Evolutionary conservation across 1,140 invertebrate species (phyloP), one percentile per base, ranked within the genome.

Genomic region (Formica selysi): DNA sequence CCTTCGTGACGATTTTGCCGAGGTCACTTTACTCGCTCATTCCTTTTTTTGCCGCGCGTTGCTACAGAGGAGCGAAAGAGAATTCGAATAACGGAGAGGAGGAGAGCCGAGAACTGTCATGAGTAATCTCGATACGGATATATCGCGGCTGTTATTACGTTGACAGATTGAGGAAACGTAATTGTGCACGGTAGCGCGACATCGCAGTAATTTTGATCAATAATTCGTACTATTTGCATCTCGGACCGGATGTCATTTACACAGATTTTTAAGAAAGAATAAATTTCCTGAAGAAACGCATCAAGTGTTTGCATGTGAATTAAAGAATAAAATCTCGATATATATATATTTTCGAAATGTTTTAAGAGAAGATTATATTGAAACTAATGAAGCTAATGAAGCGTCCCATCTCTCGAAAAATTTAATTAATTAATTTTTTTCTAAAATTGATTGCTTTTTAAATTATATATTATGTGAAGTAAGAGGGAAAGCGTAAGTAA

Each of bases 1-100:
- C 93, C 93, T 95, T 94, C 92, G 89, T 19, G 86, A 93, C 87
- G 88, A 92, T 93, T 93, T 93, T 83, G 89, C 78, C 93, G 92
- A 94, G 92, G 93, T 91, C 91, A 86, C 57, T 44, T 57, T 29
- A 54, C 57, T 59, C 32, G 44, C 22, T 74, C 38, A 36, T 79
- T 68, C 19, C 62, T 76, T 89, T 76, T 48, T 73, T 79, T 79
- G 6, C 8, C 36, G 22, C 3, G 51, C 73, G 11, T n/a, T 57
- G 57, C 38, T 29, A 26, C 41, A 44, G 44, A 85, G 22, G 73
- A 64, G 71, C 38, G 65, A 78, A 76, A 79, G 68, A 59, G 62
- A 61, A 76, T 88, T 81, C 57, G 83, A 22, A 51, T 57, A 81
- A 62, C 68, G n/a, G 51, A 13, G 16, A 48, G 38, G 19, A 41